These are phyloP conservation scores for Apis mellifera DNA, from an alignment of 1,140 invertebrate genomes.

Conservation along the genomic window DNA sequence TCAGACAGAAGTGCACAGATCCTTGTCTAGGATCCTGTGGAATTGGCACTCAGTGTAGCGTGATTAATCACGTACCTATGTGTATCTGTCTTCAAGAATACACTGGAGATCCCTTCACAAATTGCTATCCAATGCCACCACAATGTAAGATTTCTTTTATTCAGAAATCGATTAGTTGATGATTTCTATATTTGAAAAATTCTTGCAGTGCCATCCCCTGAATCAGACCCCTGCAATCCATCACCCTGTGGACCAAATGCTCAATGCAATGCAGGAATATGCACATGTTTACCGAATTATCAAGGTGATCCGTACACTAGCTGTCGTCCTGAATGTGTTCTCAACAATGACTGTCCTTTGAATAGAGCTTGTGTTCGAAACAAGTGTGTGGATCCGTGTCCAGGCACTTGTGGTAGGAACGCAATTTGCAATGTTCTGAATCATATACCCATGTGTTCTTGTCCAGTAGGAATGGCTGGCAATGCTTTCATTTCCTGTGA, in stretches of 20 bases:
- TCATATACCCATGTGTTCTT: constrained; percentile 88
- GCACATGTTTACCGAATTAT: constrained; percentile 87
- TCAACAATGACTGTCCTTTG: constrained; percentile 91
- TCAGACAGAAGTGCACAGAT: constrained; percentile 82
- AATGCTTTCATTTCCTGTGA: constrained; percentile 87
- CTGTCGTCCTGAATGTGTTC: constrained; percentile 88
- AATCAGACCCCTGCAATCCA: background rate
- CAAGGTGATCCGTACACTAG: constrained; percentile 83
- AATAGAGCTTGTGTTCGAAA: constrained; percentile 90
- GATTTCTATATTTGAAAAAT: too few relatives aligned
- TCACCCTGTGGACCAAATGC: constrained; percentile 85
- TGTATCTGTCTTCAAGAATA: constrained; percentile 86
- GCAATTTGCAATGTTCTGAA: constrained; percentile 87
- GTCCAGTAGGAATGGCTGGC: constrained; percentile 85
- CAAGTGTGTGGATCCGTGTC: constrained; percentile 91
- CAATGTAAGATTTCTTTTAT: constrained; percentile 8
- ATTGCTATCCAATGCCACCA: constrained; percentile 75
- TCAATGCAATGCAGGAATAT: constrained; percentile 86
- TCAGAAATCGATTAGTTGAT: too few relatives aligned
- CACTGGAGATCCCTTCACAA: constrained; percentile 84
- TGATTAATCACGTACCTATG: constrained; percentile 89
- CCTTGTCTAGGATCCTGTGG: constrained; percentile 91
- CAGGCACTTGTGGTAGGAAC: constrained; percentile 86
- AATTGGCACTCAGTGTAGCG: constrained; percentile 86
- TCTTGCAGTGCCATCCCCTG: background rate